Evolutionary conservation across 2,113 vertebrate genomes (phyloP), one percentile per base, ranked within the genome.

Genomic region (Notothenia coriiceps): DNA sequence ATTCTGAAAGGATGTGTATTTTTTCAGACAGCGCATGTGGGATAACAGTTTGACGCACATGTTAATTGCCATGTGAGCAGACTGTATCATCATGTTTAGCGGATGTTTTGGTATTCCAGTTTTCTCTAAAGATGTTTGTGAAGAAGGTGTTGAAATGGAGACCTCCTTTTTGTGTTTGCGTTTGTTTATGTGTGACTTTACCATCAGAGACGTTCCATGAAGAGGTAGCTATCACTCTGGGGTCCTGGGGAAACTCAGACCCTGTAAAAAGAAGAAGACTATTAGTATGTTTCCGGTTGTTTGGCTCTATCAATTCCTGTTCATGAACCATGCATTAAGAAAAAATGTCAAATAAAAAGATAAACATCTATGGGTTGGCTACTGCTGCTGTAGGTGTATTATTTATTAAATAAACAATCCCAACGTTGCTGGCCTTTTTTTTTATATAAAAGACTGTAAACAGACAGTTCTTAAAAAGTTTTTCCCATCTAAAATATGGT

Each of bases 141-240:
- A 40, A 22, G 22, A 43, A 57, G 15, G 11, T 46, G 51, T 52
- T 83, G 12, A 52, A 54, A 68, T 2, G 6, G 5, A 49, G 47
- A 10, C 33, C 13, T 54, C 50, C 17, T 70, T 25, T 29, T 33
- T 59, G 18, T 71, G 33, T 59, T 61, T 69, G 50, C 74, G 18
- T 18, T 14, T n/a, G 43, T 67, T 43, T 51, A 35, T 65, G 40
- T 77, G 72, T 75, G 65, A 69, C 50, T 90, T 98, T 96, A 89
- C 96, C 94, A 78, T 97, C 96, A 61, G 98, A 96, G 86, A 89
- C 82, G 89, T 97, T 99, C 98, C 98, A 98, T 60, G 96, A 94
- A 5, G 96, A 94, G 1, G 96, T 94, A 82, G 96, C 96, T 82
- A 95, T 90, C 89, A 96, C 94, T 86, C 95, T 96, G 75, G 94